Evolutionary conservation across 2,113 vertebrate species (phyloP), one percentile per base, ranked within the genome.

Genomic region (Rhinichthys klamathensis): DNA sequence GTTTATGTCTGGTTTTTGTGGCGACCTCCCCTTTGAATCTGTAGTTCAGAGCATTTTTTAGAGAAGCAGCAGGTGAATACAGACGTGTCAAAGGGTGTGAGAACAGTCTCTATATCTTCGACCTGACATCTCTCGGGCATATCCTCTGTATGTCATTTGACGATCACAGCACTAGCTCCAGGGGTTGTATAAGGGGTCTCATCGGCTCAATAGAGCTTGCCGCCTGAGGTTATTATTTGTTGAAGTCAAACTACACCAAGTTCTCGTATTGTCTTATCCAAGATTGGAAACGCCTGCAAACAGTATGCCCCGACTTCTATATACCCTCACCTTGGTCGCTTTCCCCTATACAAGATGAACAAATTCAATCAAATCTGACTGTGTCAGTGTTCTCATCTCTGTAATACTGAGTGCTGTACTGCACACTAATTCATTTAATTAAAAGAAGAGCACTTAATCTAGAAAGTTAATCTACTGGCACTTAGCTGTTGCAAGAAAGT

Each of bases 381-480:
- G 23, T 67, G 25, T 63, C 58, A 32, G 61, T 78, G 67, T 84
- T 86, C 46, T 90, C 72, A 84, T 87, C 61, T 67, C 76, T 73
- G 67, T 74, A 46, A 54, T 18, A 51, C 76, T 82, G 56, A 16
- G 49, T 60, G 81, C 85, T 51, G 65, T 56, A 41, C 80, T 78
- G 46, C 27, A 32, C 8, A 35, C 87, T 87, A 83, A 82, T 79
- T 70, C 46, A 16, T 75, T 86, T 84, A 49, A 88, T 89, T 88
- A 80, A 88, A 90, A 70, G 80, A 76, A 61, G 82, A 67, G 51
- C 54, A 18, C 85, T 89, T 88, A 85, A 90, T 84, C 82, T 83
- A 58, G 38, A 70, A 69, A 81, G 51, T 70, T 87, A 87, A 89
- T 89, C 77, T 85, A 80, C 84, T 84, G 46, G 51, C 82, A 49